A percentile compares a stretch with the other conserved stretches of the same genome.
phyloP scores from a whole-genome alignment of 2,113 vertebrate species.

The Micronycteris hirsuta region DNA sequence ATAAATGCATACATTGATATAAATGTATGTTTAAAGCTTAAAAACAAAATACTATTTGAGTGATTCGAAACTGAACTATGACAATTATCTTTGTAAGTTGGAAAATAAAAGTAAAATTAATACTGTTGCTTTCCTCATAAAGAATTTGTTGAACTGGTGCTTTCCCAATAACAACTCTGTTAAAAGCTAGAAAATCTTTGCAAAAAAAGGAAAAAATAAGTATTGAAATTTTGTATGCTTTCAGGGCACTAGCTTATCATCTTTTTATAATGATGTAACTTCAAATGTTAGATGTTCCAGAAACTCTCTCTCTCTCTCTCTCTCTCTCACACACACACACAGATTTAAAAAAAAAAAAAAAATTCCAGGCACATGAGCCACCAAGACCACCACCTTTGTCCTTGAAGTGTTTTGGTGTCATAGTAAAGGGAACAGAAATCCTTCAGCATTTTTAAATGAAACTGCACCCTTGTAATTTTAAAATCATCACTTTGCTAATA shows the following conservation, averaged over 20 bases:
- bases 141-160: not conserved
- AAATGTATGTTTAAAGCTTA: not conserved
- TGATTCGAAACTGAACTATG: not conserved
- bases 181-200: not conserved
- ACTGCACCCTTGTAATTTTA: not conserved
- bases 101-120: not conserved
- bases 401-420: not conserved
- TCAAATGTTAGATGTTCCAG: not conserved
- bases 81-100: not conserved
- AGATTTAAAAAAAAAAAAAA: not conserved
- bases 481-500: not conserved
- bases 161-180: not conserved
- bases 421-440: not conserved
- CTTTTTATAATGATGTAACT: not conserved
- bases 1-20: not conserved
- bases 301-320: no score
- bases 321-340: not conserved
- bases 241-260: not conserved
- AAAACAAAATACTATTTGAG: not conserved
- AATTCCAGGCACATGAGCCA: no score
- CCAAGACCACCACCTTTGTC: accelerated
- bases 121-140: not conserved
- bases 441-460: not conserved
- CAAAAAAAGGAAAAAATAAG: not conserved
- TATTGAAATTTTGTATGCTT: not conserved